A percentile compares a stretch with the other conserved stretches of the same genome.
phyloP scores from a whole-genome alignment of 2,888 invertebrate species.

The Dynastes grantii region DNA sequence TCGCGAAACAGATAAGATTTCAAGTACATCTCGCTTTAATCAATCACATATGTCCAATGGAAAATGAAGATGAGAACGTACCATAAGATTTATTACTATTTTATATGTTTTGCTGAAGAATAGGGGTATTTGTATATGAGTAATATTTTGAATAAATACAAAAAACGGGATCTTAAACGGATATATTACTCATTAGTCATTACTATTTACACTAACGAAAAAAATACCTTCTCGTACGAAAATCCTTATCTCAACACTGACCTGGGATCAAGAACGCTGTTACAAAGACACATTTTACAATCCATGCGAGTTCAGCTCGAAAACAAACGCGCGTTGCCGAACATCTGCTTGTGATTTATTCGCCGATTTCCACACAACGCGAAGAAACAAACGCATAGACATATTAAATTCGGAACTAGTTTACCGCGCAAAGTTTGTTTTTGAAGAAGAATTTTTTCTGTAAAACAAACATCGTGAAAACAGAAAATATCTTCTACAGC shows the following conservation, averaged over 20 bases:
- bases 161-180: too few relatives aligned
- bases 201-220: too few relatives aligned
- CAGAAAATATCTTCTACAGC: not conserved
- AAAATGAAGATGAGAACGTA: too few relatives aligned
- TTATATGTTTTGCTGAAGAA: too few relatives aligned
- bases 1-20: too few relatives aligned
- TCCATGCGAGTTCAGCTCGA: constrained; percentile 19
- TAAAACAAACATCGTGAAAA: constrained; percentile 5
- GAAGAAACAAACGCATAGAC: constrained; percentile 11
- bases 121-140: too few relatives aligned
- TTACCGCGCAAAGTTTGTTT: constrained; percentile 12
- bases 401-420: constrained; percentile 32
- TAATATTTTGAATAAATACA: too few relatives aligned
- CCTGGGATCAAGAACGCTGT: constrained; percentile 39
- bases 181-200: too few relatives aligned
- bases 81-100: too few relatives aligned
- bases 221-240: not conserved
- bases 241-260: constrained; percentile 40
- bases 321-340: constrained; percentile 33
- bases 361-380: constrained; percentile 2
- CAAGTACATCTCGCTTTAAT: too few relatives aligned
- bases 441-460: not conserved
- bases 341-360: constrained; percentile 41
- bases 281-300: constrained; percentile 46
- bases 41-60: too few relatives aligned